Percentiles rank a stretch among this genome's conserved stretches.
These are phyloP conservation scores for Zoroaster sp. DNA, from an alignment of 53 echinoderm and acorn worm genomes.

Conservation along the genomic window DNA sequence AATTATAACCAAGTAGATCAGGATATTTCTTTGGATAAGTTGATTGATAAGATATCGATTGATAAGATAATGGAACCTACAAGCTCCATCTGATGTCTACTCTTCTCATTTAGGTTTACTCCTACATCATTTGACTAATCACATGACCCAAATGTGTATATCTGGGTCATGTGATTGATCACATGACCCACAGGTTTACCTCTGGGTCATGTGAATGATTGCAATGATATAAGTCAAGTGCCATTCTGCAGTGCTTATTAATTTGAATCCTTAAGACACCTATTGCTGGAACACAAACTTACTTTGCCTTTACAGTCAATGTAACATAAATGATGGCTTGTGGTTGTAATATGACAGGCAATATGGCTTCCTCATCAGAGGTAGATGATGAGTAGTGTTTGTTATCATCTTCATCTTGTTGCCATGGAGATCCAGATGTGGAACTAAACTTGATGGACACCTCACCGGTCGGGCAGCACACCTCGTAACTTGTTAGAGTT, in stretches of 20 bases:
- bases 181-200: too few relatives aligned
- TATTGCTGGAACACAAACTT: background rate
- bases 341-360: background rate
- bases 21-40: background rate
- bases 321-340: background rate
- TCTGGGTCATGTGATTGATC: too few relatives aligned
- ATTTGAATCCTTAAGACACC: background rate
- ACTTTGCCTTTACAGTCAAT: slow-evolving; percentile 17
- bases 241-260: too few relatives aligned
- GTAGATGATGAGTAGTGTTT: background rate
- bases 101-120: too few relatives aligned
- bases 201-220: too few relatives aligned
- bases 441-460: background rate
- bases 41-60: too few relatives aligned
- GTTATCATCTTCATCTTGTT: background rate
- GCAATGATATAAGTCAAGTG: too few relatives aligned
- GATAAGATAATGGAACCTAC: too few relatives aligned
- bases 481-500: slow-evolving; percentile 1
- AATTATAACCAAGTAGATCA: background rate
- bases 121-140: too few relatives aligned
- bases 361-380: background rate
- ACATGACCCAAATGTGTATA: too few relatives aligned
- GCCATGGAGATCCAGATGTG: background rate
- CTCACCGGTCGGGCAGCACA: slow-evolving; percentile 35
- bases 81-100: too few relatives aligned